Conservation (phyloP, 2,888 invertebrate genomes). For the Hetaerina titia region DNA sequence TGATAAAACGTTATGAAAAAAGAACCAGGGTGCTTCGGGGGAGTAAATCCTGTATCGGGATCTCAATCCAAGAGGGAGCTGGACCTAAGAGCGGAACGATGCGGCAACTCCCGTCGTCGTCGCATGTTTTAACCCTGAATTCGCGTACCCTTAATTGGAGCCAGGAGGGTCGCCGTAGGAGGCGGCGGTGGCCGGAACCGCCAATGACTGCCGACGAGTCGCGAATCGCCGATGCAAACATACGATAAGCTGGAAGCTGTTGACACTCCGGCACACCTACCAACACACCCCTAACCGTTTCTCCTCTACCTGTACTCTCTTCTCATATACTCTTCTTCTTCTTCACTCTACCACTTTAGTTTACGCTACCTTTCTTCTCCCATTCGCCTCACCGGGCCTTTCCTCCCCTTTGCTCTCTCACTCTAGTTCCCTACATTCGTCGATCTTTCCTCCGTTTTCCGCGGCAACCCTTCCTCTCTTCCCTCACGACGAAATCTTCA, state of each 20-base stretch:
- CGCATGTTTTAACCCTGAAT: not conserved
- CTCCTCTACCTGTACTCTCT: too few relatives aligned
- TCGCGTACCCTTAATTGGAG: not conserved
- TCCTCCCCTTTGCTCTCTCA: too few relatives aligned
- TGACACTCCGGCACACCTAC: not conserved
- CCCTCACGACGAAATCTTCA: not conserved
- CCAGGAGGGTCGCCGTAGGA: not conserved
- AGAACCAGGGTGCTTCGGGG: not conserved
- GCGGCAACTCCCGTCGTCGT: not conserved
- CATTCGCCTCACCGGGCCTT: too few relatives aligned
- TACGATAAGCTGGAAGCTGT: conserved; percentile 2
- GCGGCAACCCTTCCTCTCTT: not conserved
- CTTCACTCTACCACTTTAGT: too few relatives aligned
- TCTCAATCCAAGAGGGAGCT: not conserved
- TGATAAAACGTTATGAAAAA: not conserved
- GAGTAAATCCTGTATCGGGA: not conserved
- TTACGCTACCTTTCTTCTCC: too few relatives aligned
- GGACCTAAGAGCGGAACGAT: not conserved
- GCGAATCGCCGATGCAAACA: conserved; percentile 2
- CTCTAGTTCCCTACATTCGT: too few relatives aligned
- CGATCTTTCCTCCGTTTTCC: too few relatives aligned
- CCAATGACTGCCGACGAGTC: not conserved
- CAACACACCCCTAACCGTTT: not conserved
- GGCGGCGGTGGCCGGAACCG: not conserved
- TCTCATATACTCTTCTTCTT: too few relatives aligned